Percentiles rank a stretch among this genome's conserved stretches.
These are phyloP conservation scores for Callyntrura guangdongensis DNA, from an alignment of 2,888 invertebrate genomes.

Conservation along the genomic window DNA sequence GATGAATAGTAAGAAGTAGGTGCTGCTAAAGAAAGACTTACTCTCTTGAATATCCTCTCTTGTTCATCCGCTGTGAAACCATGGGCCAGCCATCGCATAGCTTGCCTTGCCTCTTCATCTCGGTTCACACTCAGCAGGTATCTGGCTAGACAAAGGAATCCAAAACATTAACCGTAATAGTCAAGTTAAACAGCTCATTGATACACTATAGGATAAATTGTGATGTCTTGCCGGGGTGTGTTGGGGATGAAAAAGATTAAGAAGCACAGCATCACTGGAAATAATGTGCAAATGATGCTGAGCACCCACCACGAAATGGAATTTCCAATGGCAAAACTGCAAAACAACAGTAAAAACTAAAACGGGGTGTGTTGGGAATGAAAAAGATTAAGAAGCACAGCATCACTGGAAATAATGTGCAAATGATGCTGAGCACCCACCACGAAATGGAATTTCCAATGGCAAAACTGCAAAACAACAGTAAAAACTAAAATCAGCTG, in stretches of 20 bases:
- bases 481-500: neutral
- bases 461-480: slow-evolving; percentile 5
- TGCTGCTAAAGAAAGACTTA: too few relatives aligned
- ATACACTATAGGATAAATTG: too few relatives aligned
- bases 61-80: slow-evolving; percentile 39
- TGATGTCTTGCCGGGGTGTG: slow-evolving; percentile 9
- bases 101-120: slow-evolving; percentile 26
- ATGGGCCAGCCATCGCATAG: slow-evolving; percentile 15
- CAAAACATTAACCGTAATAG: neutral
- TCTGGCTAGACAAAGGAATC: slow-evolving; percentile 25
- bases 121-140: neutral
- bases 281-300: neutral
- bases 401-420: neutral
- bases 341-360: neutral
- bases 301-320: slow-evolving; percentile 18
- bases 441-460: neutral
- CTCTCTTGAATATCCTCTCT: slow-evolving; percentile 34
- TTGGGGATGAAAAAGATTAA: slow-evolving; percentile 9
- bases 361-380: slow-evolving; percentile 19
- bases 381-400: neutral
- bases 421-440: slow-evolving; percentile 9
- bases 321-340: neutral
- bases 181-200: neutral
- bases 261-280: neutral
- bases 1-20: too few relatives aligned